Evolutionary conservation across 2,113 vertebrate species (phyloP), one percentile per base, ranked within the genome.

Genomic region (Proteles cristata): DNA sequence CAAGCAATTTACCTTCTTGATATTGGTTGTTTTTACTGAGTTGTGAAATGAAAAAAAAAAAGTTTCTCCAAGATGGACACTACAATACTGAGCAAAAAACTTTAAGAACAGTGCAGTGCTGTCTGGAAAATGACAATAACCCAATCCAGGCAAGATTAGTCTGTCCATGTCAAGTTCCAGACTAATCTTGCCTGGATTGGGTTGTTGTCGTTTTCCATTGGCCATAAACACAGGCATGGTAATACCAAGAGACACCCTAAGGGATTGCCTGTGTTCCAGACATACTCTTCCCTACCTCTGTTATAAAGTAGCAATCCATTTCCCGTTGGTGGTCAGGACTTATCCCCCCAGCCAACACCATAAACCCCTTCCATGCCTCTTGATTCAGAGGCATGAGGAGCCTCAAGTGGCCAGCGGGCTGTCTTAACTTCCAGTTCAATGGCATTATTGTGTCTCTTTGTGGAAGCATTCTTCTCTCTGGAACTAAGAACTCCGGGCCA

Each of bases 61-160:
- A 14, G 43, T 17, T 39, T 94, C 63, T 97, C 83, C 88, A 88
- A 82, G 90, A 92, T 69, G 53, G 97, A 66, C 4, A 87, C 91
- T 76, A 92, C 58, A 93, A 19, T 65, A 77, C 63, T 53, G 35
- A 50, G 65, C 45, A 25, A 43, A 33, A 82, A 25, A 55, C 76
- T 88, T 35, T 53, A 19, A 11, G 0, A 83, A 68, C 69, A 55
- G 66, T 55, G 68, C 0, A 2, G 77, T 0, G 87, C 25, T n/a
- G 43, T 55, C 92, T 21, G 12, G 43, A 63, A 33, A 74, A 88
- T 2, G 19, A 39, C 39, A 14, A 11, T 4, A n/a, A 58, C 39
- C 39, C 55, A n/a, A n/a, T 7, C 19, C 71, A 89, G 28, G 9
- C 87, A 48, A 89, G 39, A 45, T 25, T n/a, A 17, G 14, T 33